A percentile compares a stretch with the other conserved stretches of the same genome.
Evolutionary conservation across 2,888 invertebrate species (phyloP).

Genomic region (Drosophila paracracens): DNA sequence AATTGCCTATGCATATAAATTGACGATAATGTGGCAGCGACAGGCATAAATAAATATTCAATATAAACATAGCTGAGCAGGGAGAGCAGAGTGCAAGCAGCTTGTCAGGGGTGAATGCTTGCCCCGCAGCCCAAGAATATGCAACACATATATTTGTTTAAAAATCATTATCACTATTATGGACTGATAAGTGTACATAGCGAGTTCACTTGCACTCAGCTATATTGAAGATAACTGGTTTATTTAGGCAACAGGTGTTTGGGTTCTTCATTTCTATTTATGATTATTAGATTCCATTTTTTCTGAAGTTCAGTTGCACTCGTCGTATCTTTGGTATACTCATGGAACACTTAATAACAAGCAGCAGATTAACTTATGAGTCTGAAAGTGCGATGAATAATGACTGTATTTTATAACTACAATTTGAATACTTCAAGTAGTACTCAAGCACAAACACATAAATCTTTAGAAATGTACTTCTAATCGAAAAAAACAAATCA

Average conservation of each 20-base stretch:
- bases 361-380: constrained; percentile 5
- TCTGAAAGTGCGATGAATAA: constrained; percentile 2
- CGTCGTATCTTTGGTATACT: constrained; percentile 24
- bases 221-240: not conserved
- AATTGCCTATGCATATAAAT: constrained; percentile 86
- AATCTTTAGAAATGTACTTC: not conserved
- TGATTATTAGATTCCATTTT: too few relatives aligned
- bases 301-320: constrained; percentile 47
- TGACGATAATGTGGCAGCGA: constrained; percentile 82
- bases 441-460: not conserved
- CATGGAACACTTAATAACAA: not conserved
- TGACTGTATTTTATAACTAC: not conserved
- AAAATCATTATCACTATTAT: constrained; percentile 39
- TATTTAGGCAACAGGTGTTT: constrained; percentile 53
- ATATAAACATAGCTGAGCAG: constrained; percentile 35
- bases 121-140: constrained; percentile 56
- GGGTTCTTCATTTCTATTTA: constrained; percentile 15
- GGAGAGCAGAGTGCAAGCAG: constrained; percentile 5
- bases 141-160: constrained; percentile 32
- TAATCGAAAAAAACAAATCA: not conserved
- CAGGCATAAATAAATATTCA: constrained; percentile 63
- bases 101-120: constrained; percentile 2
- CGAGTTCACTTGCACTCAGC: constrained; percentile 28
- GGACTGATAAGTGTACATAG: constrained; percentile 23
- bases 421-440: not conserved